These are phyloP conservation scores for Subacronicta megacephala DNA, from an alignment of 2,888 invertebrate species.

Conservation along the genomic window DNA sequence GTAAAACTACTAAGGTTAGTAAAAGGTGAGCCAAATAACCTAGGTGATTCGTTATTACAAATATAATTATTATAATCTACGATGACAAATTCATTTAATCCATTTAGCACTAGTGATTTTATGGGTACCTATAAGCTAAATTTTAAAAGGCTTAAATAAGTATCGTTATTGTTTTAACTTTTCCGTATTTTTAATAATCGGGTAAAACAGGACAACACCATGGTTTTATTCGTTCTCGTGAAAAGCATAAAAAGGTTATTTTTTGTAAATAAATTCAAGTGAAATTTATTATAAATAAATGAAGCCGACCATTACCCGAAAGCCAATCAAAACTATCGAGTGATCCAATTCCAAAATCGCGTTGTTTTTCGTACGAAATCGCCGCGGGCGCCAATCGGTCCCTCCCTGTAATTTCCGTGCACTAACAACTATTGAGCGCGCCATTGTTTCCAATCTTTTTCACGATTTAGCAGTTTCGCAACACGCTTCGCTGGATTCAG, in stretches of 20 bases:
- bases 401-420: constrained; percentile 74
- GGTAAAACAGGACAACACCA: too few relatives aligned
- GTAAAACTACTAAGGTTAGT: neutral
- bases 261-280: constrained; percentile 40
- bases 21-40: neutral
- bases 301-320: constrained; percentile 66
- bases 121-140: too few relatives aligned
- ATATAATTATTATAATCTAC: too few relatives aligned
- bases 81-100: too few relatives aligned
- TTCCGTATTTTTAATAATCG: too few relatives aligned
- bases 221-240: too few relatives aligned
- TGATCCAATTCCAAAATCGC: constrained; percentile 75
- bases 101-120: too few relatives aligned
- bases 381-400: constrained; percentile 65
- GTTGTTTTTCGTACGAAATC: constrained; percentile 70
- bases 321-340: constrained; percentile 83
- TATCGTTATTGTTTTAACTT: too few relatives aligned
- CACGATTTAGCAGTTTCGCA: constrained; percentile 61
- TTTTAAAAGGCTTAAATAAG: too few relatives aligned
- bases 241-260: too few relatives aligned
- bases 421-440: constrained; percentile 73
- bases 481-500: constrained; percentile 57
- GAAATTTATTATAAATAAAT: constrained; percentile 52
- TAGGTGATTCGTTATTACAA: too few relatives aligned
- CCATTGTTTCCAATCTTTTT: constrained; percentile 71